Evolutionary conservation across 2,888 invertebrate genomes (phyloP), one percentile per base, ranked within the genome.

Genomic region (Gasteruption jaculator): DNA sequence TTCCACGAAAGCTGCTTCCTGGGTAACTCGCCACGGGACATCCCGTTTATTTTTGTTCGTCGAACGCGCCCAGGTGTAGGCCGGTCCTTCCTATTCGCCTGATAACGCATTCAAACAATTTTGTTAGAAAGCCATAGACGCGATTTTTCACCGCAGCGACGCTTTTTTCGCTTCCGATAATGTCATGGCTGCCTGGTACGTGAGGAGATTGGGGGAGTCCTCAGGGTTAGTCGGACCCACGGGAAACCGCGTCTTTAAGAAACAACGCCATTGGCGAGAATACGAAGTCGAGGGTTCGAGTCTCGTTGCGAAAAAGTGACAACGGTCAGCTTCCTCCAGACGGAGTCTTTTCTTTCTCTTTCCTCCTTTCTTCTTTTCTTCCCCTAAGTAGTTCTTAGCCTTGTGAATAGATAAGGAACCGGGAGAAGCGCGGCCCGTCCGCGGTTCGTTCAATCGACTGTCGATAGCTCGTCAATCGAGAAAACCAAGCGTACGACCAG

Each of bases 381-480:
- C n/a, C n/a, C n/a, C n/a, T n/a, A n/a, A n/a, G n/a, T n/a, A n/a
- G n/a, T n/a, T n/a, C n/a, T n/a, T n/a, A n/a, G n/a, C n/a, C n/a
- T n/a, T n/a, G n/a, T n/a, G n/a, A n/a, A n/a, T n/a, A n/a, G n/a
- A n/a, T n/a, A n/a, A n/a, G n/a, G n/a, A n/a, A n/a, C n/a, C n/a
- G n/a, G n/a, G n/a, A n/a, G n/a, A n/a, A n/a, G n/a, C n/a, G n/a
- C n/a, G n/a, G n/a, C n/a, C n/a, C n/a, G n/a, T n/a, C n/a, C n/a
- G n/a, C n/a, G n/a, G n/a, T n/a, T n/a, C n/a, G n/a, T n/a, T n/a
- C 36, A 52, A 68, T 67, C 64, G 63, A 53, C 63, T 68, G 68
- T 69, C 70, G 68, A 70, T 68, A 53, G 53, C 61, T 63, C 61
- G 61, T 70, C 68, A 69, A 68, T 68, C 64, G 66, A 66, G 60